Percentiles rank a stretch among this genome's conserved stretches.
Evolutionary conservation across 2,113 vertebrate genomes (phyloP).

Genomic region (Menura novaehollandiae): DNA sequence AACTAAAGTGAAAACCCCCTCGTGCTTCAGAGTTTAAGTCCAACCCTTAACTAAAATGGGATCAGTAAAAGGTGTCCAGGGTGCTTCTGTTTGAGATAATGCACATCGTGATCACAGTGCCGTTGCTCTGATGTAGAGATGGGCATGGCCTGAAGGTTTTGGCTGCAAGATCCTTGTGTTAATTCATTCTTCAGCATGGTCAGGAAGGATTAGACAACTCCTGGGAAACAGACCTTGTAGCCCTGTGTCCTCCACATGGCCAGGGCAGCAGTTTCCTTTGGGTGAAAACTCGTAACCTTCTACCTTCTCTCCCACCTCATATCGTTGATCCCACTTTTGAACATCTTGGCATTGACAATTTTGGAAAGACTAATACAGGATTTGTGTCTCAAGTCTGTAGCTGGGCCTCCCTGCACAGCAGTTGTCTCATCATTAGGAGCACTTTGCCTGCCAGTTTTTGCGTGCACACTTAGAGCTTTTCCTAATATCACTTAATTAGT

Average conservation of each 20-base stretch:
- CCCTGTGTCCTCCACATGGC: neutral
- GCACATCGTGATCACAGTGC: neutral
- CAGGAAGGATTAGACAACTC: neutral
- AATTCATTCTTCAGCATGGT: neutral
- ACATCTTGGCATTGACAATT: neutral
- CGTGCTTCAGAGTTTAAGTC: neutral
- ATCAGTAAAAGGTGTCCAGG: neutral
- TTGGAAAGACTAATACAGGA: neutral
- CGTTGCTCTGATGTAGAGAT: neutral
- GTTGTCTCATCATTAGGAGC: conserved; percentile 30
- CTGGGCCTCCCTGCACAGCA: conserved; percentile 36
- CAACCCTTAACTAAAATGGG: neutral
- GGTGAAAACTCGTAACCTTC: neutral
- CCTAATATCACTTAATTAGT: conserved; percentile 67
- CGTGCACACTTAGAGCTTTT: conserved; percentile 58
- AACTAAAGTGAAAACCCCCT: neutral
- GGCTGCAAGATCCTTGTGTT: neutral
- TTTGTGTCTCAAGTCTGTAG: neutral
- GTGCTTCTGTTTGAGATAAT: neutral
- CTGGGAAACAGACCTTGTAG: neutral
- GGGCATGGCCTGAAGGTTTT: neutral
- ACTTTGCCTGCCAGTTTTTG: conserved; percentile 50
- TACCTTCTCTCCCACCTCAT: neutral
- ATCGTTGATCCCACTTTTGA: neutral
- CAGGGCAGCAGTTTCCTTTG: neutral